Percentiles rank a stretch among this genome's conserved stretches.
Conservation (phyloP, 2,888 invertebrate species). For the Noctua pronuba region DNA sequence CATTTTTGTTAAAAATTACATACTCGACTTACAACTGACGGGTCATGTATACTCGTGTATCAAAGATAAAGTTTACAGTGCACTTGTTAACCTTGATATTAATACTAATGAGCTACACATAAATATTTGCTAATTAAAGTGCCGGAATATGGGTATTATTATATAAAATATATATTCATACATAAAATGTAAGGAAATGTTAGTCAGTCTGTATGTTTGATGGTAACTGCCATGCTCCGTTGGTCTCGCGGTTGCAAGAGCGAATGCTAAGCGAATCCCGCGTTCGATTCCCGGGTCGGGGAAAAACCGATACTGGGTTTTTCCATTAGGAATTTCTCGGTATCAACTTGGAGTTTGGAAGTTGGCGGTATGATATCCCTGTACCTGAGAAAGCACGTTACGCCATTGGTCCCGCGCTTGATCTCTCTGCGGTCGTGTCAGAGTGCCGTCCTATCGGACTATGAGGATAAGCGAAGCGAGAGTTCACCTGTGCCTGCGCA, state of each 20-base stretch:
- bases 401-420: no score
- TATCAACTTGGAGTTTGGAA: no score
- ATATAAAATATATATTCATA: no score
- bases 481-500: no score
- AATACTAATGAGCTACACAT: slow-evolving; percentile 25
- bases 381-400: no score
- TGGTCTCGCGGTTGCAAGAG: neutral
- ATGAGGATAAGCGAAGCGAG: no score
- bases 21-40: neutral
- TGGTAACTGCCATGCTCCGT: neutral
- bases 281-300: neutral
- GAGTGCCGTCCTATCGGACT: no score
- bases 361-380: no score
- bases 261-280: neutral
- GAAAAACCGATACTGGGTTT: neutral
- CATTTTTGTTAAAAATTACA: slow-evolving; percentile 17
- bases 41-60: neutral
- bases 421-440: no score
- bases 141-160: neutral
- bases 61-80: slow-evolving; percentile 10
- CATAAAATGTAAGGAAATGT: neutral
- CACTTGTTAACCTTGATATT: slow-evolving; percentile 39
- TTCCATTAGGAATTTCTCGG: neutral
- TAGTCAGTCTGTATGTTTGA: neutral
- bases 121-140: slow-evolving; percentile 16